Percentiles rank a stretch among this genome's conserved stretches.
Conservation (phyloP, 2,888 invertebrate genomes). For the Clepsis dumicolana region DNA sequence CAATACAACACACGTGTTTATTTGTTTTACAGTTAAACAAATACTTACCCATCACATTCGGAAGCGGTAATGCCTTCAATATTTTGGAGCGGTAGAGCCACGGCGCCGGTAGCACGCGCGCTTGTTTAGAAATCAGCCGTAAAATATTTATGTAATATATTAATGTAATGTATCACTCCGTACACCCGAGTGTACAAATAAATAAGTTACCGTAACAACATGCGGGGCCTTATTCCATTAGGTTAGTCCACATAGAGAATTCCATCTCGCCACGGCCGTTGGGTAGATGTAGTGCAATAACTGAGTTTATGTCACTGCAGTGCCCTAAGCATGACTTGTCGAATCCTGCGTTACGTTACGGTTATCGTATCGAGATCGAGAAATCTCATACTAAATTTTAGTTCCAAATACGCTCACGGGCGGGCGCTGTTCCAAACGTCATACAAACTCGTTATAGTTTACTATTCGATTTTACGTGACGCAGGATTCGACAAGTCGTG, state of each 20-base stretch:
- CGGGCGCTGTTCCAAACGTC: no score
- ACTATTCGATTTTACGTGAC: no score
- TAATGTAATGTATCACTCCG: conserved; percentile 27
- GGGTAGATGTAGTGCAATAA: conserved; percentile 29
- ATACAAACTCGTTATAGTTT: no score
- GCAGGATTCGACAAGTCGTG: no score
- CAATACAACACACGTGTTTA: neutral
- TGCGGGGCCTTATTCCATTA: conserved; percentile 19
- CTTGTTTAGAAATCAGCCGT: conserved; percentile 5
- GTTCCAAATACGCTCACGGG: no score
- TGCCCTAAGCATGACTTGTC: no score
- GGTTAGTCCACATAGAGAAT: conserved; percentile 18
- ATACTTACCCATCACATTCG: neutral
- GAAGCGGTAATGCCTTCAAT: conserved; percentile 15
- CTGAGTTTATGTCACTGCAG: conserved; percentile 25
- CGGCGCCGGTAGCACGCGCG: conserved; percentile 2
- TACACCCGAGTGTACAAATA: conserved; percentile 24
- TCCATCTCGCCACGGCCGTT: conserved; percentile 18
- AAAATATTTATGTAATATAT: conserved; percentile 29
- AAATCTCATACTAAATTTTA: no score
- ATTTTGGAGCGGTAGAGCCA: conserved; percentile 10
- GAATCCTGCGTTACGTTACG: no score
- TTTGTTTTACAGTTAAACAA: conserved; percentile 8
- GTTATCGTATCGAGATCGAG: no score
- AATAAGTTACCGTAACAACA: conserved; percentile 8